Percentiles rank a stretch among this genome's conserved stretches.
These are phyloP conservation scores for Melangyna quadrimaculata DNA, from an alignment of 2,888 invertebrate species.

Conservation along the genomic window DNA sequence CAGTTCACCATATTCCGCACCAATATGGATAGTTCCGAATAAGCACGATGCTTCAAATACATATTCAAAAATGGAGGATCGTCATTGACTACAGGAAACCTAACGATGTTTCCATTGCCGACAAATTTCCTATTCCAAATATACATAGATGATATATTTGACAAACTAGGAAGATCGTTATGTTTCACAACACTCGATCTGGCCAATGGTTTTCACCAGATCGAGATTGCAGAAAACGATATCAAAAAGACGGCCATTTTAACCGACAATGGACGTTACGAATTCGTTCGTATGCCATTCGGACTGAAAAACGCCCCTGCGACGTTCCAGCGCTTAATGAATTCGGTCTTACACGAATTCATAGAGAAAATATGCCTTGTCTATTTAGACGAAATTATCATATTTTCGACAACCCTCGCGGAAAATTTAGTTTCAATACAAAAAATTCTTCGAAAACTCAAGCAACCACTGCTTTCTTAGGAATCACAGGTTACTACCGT, in stretches of 20 bases:
- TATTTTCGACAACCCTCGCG: constrained; percentile 47
- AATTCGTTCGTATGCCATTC: background rate
- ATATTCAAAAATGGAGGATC: background rate
- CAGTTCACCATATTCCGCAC: too few relatives aligned
- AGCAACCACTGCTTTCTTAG: constrained; percentile 10
- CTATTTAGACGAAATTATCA: background rate
- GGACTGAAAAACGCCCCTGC: background rate
- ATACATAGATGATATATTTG: background rate
- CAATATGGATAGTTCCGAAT: too few relatives aligned
- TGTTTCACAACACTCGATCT: background rate
- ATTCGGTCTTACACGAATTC: background rate
- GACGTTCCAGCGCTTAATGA: background rate
- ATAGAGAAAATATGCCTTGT: background rate
- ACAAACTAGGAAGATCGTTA: background rate
- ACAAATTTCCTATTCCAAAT: background rate
- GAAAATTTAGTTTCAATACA: constrained; percentile 73
- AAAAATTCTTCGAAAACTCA: constrained; percentile 36
- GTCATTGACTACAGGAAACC: background rate
- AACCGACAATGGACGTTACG: background rate
- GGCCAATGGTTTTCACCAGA: background rate
- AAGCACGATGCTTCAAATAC: too few relatives aligned
- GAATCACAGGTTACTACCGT: constrained; percentile 1
- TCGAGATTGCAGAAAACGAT: background rate
- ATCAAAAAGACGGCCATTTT: background rate
- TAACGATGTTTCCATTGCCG: background rate